A percentile compares a stretch with the other conserved stretches of the same genome.
Conservation (phyloP, 2,888 invertebrate genomes). For the Parasteatoda lunata region DNA sequence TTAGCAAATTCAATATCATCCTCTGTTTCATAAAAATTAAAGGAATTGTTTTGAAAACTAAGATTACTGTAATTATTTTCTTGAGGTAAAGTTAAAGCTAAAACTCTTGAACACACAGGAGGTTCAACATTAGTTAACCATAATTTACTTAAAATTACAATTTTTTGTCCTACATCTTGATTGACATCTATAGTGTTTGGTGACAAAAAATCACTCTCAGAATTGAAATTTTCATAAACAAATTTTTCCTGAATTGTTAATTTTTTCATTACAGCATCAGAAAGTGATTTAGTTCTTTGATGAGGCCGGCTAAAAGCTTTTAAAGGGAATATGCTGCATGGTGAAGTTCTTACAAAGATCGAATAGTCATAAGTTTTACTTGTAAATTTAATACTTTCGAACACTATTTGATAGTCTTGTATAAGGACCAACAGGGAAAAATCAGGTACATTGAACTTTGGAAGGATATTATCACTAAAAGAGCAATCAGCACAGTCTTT, state of each 20-base stretch:
- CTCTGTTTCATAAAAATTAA: conserved; percentile 35
- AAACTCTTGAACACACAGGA: background rate
- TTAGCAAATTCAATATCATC: conserved; percentile 47
- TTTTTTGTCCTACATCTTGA: background rate
- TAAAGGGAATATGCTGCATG: conserved; percentile 10
- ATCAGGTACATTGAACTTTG: background rate
- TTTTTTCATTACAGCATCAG: background rate
- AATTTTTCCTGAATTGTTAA: background rate
- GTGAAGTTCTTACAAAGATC: conserved; percentile 30
- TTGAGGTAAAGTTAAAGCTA: conserved; percentile 22
- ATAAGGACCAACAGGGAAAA: conserved; percentile 2
- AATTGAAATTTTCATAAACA: background rate
- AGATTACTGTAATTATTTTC: background rate
- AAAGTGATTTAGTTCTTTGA: background rate
- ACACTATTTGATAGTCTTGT: conserved; percentile 31
- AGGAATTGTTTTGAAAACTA: background rate
- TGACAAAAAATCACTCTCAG: background rate
- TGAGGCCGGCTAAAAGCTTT: background rate
- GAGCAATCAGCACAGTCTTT: conserved; percentile 16
- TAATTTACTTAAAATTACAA: conserved; percentile 36
- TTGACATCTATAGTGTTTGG: background rate
- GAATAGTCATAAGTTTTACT: background rate
- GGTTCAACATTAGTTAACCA: conserved; percentile 13
- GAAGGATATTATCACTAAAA: background rate
- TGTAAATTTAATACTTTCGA: conserved; percentile 25